Evolutionary conservation across 2,797 vertebrate species (phyloP), one percentile per base, ranked within the genome.

Genomic region (Danionella dracula): DNA sequence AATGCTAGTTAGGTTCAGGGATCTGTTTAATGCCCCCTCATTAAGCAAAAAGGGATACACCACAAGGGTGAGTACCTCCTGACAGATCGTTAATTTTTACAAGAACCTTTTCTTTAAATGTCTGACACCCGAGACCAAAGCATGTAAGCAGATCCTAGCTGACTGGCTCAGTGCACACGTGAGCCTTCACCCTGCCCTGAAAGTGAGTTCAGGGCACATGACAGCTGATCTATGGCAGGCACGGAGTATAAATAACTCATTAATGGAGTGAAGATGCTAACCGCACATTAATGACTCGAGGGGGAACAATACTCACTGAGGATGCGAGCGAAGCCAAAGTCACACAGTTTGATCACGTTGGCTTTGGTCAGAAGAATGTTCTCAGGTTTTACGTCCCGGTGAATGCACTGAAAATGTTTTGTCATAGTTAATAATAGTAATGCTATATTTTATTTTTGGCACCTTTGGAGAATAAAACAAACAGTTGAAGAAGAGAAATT

Each of bases 321-420:
- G 61, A 94, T 93, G 59, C 91, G 85, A 51, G 93, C 93, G 51
- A 94, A 95, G 63, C 93, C 93, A 21, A 94, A 94, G 85, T 94
- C 93, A 17, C 93, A 95, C 46, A 94, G 90, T 82, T 95, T 95
- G 82, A 93, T 92, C 76, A 93, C 82, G 13, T 92, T 92, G 5
- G 86, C 90, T 79, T 93, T 95, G 59, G 92, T 93, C 71, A 95
- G 88, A 35, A 95, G 89, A 78, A 95, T 95, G 82, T 95, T 95
- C 83, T 94, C 92, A 0, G 93, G 92, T 79, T 95, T 94, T 15
- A 95, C 91, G 7, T 94, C 93, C 2, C 93, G 87, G 79, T 94
- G 93, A 77, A 94, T 93, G 70, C 87, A 89, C 88, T 89, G 83
- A 3, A 27, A 27, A 27, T 3, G 6, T 27, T n/a, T n/a, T n/a